These are phyloP conservation scores for Corvus moneduloides DNA, from an alignment of 2,113 vertebrate species.

Conservation along the genomic window DNA sequence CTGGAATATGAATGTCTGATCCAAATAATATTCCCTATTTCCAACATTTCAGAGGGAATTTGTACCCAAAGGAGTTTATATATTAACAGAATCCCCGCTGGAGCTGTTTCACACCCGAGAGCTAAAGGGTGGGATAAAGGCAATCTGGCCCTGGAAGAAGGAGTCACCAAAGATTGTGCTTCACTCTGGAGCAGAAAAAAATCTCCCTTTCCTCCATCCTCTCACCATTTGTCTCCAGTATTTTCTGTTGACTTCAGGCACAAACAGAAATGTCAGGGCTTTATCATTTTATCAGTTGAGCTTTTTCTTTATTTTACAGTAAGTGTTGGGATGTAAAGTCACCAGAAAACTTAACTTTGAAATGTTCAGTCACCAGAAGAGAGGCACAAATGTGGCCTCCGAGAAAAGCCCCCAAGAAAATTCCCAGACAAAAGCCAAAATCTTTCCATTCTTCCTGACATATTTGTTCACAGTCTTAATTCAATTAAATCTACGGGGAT, in stretches of 20 bases:
- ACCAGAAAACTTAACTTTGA: background rate
- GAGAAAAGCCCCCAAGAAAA: background rate
- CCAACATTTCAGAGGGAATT: background rate
- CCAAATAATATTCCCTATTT: background rate
- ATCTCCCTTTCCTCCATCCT: background rate
- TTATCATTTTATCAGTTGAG: background rate
- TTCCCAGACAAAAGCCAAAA: background rate
- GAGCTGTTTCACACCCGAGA: background rate
- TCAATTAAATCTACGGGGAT: background rate
- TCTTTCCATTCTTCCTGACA: background rate
- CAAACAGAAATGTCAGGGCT: background rate
- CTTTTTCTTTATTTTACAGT: background rate
- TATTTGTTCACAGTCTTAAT: conserved; percentile 11
- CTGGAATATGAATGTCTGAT: background rate
- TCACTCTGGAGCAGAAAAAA: background rate
- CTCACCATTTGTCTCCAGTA: background rate
- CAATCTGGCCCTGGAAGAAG: background rate
- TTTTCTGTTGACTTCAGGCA: background rate
- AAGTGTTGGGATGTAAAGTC: background rate
- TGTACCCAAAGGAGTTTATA: background rate
- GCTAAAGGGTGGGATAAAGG: background rate
- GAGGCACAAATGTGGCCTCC: background rate
- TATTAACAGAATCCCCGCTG: background rate
- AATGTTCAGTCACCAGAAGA: background rate
- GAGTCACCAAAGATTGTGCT: background rate